Conservation (phyloP, 2,888 invertebrate genomes). For the Lomographa bimaculata region DNA sequence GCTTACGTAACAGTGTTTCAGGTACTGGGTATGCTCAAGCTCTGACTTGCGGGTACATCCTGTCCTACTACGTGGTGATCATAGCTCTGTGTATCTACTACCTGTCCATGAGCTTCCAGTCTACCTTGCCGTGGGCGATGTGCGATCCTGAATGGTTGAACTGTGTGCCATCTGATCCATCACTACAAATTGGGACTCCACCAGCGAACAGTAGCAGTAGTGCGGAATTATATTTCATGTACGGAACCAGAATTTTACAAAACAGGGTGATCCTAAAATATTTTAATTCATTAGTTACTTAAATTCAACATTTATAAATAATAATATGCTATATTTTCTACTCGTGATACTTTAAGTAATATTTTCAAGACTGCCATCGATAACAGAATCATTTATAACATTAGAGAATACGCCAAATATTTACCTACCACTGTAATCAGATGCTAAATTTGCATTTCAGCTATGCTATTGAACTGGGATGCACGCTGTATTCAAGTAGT, state of each 20-base stretch:
- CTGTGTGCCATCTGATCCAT: slow-evolving; percentile 65
- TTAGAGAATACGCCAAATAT: too few species aligned
- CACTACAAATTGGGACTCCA: slow-evolving; percentile 34
- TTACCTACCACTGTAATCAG: too few species aligned
- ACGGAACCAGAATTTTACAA: slow-evolving; percentile 43
- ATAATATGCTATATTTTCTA: too few species aligned
- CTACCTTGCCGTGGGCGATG: slow-evolving; percentile 88
- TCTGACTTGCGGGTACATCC: slow-evolving; percentile 84
- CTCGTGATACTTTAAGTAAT: too few species aligned
- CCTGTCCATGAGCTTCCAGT: slow-evolving; percentile 87
- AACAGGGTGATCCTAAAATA: too few species aligned
- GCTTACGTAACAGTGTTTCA: slow-evolving; percentile 45
- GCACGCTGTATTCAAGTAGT: too few species aligned
- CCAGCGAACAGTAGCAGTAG: slow-evolving; percentile 67
- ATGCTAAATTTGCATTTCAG: too few species aligned
- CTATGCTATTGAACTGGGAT: too few species aligned
- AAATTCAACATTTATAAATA: too few species aligned
- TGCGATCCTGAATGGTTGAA: slow-evolving; percentile 84
- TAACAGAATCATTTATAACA: too few species aligned
- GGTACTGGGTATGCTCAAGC: slow-evolving; percentile 88
- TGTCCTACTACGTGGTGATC: slow-evolving; percentile 90
- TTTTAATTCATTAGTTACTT: too few species aligned
- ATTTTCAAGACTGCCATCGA: too few species aligned
- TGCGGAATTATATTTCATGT: slow-evolving; percentile 85
- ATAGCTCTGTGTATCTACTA: slow-evolving; percentile 90